Conservation (phyloP, 1,140 invertebrate genomes). For the Charaxes varanes region DNA sequence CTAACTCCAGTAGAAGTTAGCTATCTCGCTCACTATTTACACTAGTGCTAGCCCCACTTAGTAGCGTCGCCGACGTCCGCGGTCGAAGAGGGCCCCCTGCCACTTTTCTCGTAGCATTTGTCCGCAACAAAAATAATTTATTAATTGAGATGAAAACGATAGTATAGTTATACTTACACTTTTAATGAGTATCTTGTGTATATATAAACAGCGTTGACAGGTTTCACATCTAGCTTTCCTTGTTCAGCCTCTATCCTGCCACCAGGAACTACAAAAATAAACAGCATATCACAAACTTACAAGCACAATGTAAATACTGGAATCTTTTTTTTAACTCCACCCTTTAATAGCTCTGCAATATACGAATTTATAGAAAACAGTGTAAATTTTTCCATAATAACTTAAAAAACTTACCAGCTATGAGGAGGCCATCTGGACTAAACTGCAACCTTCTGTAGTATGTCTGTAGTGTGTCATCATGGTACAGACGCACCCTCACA, state of each 20-base stretch:
- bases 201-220: constrained; percentile 85
- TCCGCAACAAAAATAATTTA: too few relatives aligned
- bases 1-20: too few relatives aligned
- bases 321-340: too few relatives aligned
- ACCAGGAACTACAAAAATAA: constrained; percentile 90
- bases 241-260: constrained; percentile 82
- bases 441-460: constrained; percentile 93
- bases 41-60: too few relatives aligned
- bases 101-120: too few relatives aligned
- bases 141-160: neutral
- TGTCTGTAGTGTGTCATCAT: constrained; percentile 96
- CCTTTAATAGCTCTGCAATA: too few relatives aligned
- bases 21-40: too few relatives aligned
- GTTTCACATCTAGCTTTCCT: constrained; percentile 73
- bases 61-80: too few relatives aligned
- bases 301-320: too few relatives aligned
- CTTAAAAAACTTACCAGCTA: constrained; percentile 62
- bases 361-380: neutral
- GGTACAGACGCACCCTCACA: constrained; percentile 84
- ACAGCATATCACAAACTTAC: too few relatives aligned
- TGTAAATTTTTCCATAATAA: neutral
- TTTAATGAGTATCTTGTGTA: constrained; percentile 84
- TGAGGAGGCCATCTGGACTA: constrained; percentile 90
- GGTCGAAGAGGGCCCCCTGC: too few relatives aligned
- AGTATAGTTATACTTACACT: constrained; percentile 75